phyloP scores from a whole-genome alignment of 1,140 invertebrate species.

The Drosophila sturtevanti region DNA sequence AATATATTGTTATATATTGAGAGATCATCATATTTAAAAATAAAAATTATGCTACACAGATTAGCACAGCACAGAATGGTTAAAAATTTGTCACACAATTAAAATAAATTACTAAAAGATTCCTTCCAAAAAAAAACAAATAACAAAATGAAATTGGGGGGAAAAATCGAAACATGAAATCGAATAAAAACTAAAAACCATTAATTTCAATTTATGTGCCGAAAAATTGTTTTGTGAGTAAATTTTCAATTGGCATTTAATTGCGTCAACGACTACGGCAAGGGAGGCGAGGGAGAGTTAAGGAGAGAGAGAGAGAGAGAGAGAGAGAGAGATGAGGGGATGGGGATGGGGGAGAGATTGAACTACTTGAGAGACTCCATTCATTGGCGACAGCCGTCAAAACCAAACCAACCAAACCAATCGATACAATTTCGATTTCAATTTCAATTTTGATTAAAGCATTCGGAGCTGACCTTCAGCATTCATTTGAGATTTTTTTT shows the following conservation, averaged over 20 bases:
- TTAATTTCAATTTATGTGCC: constrained; percentile 56
- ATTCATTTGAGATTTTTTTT: constrained; percentile 70
- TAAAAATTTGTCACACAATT: constrained; percentile 71
- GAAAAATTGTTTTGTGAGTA: constrained; percentile 35
- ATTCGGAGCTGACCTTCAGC: constrained; percentile 70
- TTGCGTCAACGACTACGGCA: no score
- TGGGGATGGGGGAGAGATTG: constrained; percentile 21
- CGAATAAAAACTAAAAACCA: constrained; percentile 31
- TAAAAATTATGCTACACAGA: constrained; percentile 59
- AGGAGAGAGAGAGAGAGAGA: background rate
- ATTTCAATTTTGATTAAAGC: constrained; percentile 62
- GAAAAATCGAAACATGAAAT: constrained; percentile 13
- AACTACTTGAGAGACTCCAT: constrained; percentile 25
- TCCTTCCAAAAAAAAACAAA: constrained; percentile 15
- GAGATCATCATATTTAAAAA: constrained; percentile 67
- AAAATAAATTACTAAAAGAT: constrained; percentile 59
- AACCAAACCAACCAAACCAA: constrained; percentile 32
- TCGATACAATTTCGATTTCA: constrained; percentile 68
- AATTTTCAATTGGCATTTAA: constrained; percentile 76
- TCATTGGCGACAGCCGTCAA: constrained; percentile 64
- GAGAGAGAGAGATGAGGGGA: background rate
- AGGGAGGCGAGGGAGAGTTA: background rate
- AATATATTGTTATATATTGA: background rate
- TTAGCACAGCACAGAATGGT: constrained; percentile 64
- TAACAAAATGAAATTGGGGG: constrained; percentile 11